phyloP scores from a whole-genome alignment of 2,888 invertebrate species.

The Temnothorax rugatulus region DNA sequence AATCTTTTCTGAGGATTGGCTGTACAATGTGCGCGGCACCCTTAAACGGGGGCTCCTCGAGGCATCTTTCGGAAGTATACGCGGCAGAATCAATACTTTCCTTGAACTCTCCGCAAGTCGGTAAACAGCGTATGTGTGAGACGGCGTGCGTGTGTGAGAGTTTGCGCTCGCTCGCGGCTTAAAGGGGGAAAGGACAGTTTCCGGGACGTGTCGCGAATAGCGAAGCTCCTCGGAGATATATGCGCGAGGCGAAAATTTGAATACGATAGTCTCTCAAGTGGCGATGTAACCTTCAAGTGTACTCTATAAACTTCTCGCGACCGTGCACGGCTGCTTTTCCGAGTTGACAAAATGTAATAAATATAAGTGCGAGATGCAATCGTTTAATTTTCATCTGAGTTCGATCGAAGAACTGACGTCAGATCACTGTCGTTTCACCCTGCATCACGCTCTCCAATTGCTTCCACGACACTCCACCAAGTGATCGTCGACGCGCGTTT shows the following conservation, averaged over 20 bases:
- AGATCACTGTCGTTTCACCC: not conserved
- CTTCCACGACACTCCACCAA: not conserved
- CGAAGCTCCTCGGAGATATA: not conserved
- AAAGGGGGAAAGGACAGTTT: constrained; percentile 40
- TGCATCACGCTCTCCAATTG: not conserved
- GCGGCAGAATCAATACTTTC: constrained; percentile 44
- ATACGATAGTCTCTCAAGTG: not conserved
- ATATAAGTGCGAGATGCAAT: not conserved
- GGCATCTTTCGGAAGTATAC: constrained; percentile 37
- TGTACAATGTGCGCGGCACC: constrained; percentile 12
- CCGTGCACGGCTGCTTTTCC: not conserved
- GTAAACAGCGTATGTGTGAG: constrained; percentile 26
- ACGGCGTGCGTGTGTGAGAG: not conserved
- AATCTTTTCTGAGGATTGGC: constrained; percentile 40
- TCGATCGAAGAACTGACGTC: not conserved
- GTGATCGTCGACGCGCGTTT: not conserved
- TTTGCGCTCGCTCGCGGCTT: constrained; percentile 9
- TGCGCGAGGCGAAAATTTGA: constrained; percentile 4
- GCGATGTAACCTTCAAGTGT: not conserved
- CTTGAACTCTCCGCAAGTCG: constrained; percentile 28
- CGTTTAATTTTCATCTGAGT: not conserved
- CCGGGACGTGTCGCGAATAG: constrained; percentile 34
- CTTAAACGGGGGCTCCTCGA: constrained; percentile 23
- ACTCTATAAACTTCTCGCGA: not conserved
- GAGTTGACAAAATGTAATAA: not conserved